phyloP scores from a whole-genome alignment of 2,888 invertebrate genomes.

The Deilephila porcellus region DNA sequence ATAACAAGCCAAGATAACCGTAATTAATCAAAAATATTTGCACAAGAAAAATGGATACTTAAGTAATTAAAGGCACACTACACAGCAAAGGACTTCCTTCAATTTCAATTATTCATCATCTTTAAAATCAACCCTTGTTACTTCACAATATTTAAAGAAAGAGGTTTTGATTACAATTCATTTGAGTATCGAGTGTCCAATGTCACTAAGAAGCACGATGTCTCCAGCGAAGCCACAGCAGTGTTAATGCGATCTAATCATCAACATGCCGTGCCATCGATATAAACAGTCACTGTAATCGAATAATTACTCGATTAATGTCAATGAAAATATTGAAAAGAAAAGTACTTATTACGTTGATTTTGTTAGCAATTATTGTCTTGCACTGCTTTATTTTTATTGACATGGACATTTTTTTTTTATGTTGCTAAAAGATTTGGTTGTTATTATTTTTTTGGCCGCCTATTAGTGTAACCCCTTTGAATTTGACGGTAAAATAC shows the following conservation, averaged over 20 bases:
- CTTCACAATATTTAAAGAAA: neutral
- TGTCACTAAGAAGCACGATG: conserved; percentile 54
- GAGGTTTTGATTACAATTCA: conserved; percentile 20
- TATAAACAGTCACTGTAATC: conserved; percentile 30
- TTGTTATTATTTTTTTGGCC: too few relatives aligned
- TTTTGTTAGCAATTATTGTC: neutral
- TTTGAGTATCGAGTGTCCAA: conserved; percentile 48
- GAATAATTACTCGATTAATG: conserved; percentile 40
- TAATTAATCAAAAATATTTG: too few relatives aligned
- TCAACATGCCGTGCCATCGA: conserved; percentile 30
- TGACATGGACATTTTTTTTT: too few relatives aligned
- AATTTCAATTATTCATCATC: neutral
- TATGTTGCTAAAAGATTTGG: too few relatives aligned
- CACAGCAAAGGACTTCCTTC: neutral
- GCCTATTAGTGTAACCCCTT: too few relatives aligned
- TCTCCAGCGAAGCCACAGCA: conserved; percentile 66
- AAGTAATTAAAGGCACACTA: too few relatives aligned
- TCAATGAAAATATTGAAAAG: conserved; percentile 6
- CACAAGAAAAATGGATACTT: too few relatives aligned
- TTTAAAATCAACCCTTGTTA: neutral
- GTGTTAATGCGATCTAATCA: conserved; percentile 66
- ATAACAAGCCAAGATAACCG: too few relatives aligned
- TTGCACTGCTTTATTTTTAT: too few relatives aligned
- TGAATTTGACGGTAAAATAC: too few relatives aligned
- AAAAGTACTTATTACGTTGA: neutral